Base-by-base conservation (phyloP, 2,888 invertebrate species). In the Copidosoma aretas region DNA sequence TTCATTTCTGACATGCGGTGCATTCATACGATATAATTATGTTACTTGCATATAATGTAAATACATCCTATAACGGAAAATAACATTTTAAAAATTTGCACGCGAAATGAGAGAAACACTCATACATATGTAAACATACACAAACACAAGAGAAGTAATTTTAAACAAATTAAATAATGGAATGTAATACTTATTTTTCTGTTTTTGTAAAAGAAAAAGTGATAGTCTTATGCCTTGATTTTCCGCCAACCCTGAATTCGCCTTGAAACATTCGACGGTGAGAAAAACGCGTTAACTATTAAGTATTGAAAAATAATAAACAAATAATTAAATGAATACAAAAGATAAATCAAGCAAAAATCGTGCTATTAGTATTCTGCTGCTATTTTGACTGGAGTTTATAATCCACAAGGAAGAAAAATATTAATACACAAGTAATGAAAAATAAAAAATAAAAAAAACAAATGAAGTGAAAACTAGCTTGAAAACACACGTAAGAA, bases 171-270 rank as follows among this genome's bases (percentile, higher is more conserved):
- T 67, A 53, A 59, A 70, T 57, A 68, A 68, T 21, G 60, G 70
- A 73, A 68, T 73, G 73, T 62, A 60, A 52, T 66, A 65, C 58
- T 41, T 71, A 63, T 76, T 74, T 74, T 17, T 25, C n/a, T 59
- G 60, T 68, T 60, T 53, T 54, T 71, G 73, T 71, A 59, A 71
- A 70, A 71, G 75, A 64, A 74, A 73, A 71, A 73, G 73, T 78
- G 76, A 80, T 78, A 78, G 78, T 76, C 68, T 63, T 69, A 58
- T 76, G 79, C 78, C 79, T 78, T 79, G 75, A 77, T 79, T 79
- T 77, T 77, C 58, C 46, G 75, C 77, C 32, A 80, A 74, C 75
- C 77, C 76, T 75, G 70, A 73, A 76, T 77, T 70, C 74, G 75
- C 75, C 76, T 76, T 75, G 73, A 75, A 73, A 74, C 59, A 71